These are phyloP conservation scores for Trachelus iudaicus DNA, from an alignment of 2,888 invertebrate species.

Conservation along the genomic window DNA sequence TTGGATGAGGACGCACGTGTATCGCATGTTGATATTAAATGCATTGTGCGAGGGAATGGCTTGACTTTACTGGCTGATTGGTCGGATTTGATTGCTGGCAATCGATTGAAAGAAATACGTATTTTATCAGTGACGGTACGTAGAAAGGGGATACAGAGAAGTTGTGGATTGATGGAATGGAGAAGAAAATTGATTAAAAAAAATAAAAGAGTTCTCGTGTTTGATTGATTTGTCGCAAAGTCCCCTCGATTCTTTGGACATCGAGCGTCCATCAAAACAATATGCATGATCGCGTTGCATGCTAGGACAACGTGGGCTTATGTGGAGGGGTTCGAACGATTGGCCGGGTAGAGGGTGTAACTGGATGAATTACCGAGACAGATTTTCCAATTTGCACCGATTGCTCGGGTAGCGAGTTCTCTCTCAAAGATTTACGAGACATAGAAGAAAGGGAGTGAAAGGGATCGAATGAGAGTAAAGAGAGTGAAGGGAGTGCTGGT, in stretches of 20 bases:
- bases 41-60: conserved; percentile 35
- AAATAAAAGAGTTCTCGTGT: conserved; percentile 10
- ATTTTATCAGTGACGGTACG: not conserved
- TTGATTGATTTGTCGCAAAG: conserved; percentile 49
- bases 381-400: conserved; percentile 47
- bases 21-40: conserved; percentile 34
- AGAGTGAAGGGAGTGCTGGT: not conserved
- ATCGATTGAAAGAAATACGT: conserved; percentile 5
- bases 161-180: not conserved
- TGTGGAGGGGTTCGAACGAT: not conserved
- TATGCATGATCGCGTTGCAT: conserved; percentile 41
- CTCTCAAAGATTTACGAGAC: not conserved
- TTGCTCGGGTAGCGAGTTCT: conserved; percentile 8
- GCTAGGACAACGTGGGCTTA: not conserved
- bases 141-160: not conserved
- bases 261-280: conserved; percentile 49
- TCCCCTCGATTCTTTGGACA: conserved; percentile 25
- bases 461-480: not conserved
- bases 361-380: conserved; percentile 37
- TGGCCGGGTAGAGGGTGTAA: not conserved
- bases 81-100: conserved; percentile 31
- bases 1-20: not conserved
- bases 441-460: not conserved
- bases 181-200: conserved; percentile 30
- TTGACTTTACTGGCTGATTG: conserved; percentile 32